Evolutionary conservation across 2,797 vertebrate species (phyloP).

Genomic region (Chiroxiphia lanceolata): DNA sequence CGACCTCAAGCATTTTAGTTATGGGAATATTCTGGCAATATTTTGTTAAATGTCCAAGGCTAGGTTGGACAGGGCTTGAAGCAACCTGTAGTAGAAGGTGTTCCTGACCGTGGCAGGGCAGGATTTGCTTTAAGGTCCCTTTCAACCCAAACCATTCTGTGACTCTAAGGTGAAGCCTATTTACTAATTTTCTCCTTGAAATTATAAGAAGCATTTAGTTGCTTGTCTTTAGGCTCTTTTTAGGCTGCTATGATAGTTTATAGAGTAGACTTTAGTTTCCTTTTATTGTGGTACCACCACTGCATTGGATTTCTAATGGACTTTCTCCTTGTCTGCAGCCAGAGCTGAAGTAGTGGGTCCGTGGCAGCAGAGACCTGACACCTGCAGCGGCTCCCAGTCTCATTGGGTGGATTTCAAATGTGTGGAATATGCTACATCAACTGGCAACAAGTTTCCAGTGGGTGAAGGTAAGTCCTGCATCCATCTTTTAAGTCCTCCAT

Average conservation of each 20-base stretch:
- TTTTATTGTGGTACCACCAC: neutral
- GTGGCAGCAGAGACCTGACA: neutral
- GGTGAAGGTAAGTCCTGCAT: slow-evolving; percentile 72
- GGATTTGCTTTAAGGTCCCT: neutral
- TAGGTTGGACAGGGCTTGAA: neutral
- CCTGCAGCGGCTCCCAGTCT: neutral
- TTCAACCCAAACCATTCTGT: neutral
- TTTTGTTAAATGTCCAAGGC: neutral
- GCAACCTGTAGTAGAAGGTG: neutral
- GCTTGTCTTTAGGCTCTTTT: neutral
- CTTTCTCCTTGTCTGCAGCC: slow-evolving; percentile 54
- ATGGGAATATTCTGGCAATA: neutral
- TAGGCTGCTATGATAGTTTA: neutral
- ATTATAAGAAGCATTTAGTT: neutral
- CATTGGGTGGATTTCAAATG: slow-evolving; percentile 60
- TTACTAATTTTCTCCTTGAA: neutral
- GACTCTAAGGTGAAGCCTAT: neutral
- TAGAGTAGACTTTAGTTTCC: neutral
- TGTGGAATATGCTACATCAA: slow-evolving; percentile 69
- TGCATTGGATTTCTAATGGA: neutral
- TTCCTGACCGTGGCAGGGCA: neutral
- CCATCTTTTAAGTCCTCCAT: neutral
- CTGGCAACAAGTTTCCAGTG: slow-evolving; percentile 78
- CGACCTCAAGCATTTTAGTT: slow-evolving; percentile 6
- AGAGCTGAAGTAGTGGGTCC: slow-evolving; percentile 22